phyloP scores from a whole-genome alignment of 1,140 invertebrate species.

The Galleria mellonella region DNA sequence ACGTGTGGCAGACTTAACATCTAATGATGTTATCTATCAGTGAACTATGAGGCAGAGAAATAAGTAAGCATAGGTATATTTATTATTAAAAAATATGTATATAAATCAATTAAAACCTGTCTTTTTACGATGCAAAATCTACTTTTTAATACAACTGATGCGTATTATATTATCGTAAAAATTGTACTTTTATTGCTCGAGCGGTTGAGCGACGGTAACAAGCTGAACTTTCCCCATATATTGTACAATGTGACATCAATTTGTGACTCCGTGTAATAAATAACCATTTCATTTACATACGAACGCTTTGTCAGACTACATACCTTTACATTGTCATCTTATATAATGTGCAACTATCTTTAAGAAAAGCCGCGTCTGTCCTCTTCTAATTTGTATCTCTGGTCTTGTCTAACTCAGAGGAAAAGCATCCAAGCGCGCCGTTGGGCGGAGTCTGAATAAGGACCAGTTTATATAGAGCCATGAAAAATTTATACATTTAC shows the following conservation, averaged over 20 bases:
- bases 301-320: conserved; percentile 55
- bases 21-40: too few relatives aligned
- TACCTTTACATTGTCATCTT: conserved; percentile 47
- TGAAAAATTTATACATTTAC: conserved; percentile 31
- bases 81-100: too few relatives aligned
- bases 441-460: conserved; percentile 50
- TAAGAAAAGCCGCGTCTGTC: conserved; percentile 55
- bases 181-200: too few relatives aligned
- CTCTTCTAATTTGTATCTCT: conserved; percentile 49
- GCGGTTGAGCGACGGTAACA: conserved; percentile 3
- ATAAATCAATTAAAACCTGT: too few relatives aligned
- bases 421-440: conserved; percentile 50
- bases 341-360: conserved; percentile 62
- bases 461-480: conserved; percentile 37
- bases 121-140: too few relatives aligned
- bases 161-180: too few relatives aligned
- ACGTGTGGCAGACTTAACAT: too few relatives aligned
- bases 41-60: too few relatives aligned
- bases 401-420: conserved; percentile 34
- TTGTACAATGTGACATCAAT: conserved; percentile 43
- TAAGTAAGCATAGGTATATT: too few relatives aligned
- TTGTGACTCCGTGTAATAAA: conserved; percentile 47
- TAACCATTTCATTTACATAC: conserved; percentile 65
- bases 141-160: too few relatives aligned
- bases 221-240: conserved; percentile 46